phyloP scores from a whole-genome alignment of 1,140 invertebrate genomes.

The Lanistes nyassanus region DNA sequence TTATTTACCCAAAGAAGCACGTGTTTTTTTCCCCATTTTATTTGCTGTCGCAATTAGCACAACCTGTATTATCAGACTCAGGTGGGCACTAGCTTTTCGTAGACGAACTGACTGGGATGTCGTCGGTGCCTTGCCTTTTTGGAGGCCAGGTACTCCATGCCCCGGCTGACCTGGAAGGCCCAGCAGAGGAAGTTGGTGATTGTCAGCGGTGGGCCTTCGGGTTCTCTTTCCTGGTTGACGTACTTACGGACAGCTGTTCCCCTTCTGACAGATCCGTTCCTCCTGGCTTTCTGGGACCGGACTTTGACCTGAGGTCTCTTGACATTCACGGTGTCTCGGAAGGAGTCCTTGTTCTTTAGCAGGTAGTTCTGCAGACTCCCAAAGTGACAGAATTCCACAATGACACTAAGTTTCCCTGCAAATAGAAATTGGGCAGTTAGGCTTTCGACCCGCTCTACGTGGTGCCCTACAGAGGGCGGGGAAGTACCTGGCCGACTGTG shows the following conservation, averaged over 20 bases:
- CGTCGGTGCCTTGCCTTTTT: constrained; percentile 81
- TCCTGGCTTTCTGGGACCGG: constrained; percentile 56
- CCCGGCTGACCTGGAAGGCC: constrained; percentile 94
- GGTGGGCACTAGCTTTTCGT: no score
- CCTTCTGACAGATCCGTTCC: constrained; percentile 26
- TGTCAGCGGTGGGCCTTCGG: constrained; percentile 71
- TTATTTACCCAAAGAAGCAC: no score
- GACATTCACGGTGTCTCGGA: constrained; percentile 69
- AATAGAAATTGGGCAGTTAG: no score
- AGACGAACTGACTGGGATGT: no score
- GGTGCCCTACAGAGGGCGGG: no score
- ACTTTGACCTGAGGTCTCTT: constrained; percentile 61
- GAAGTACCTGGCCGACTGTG: no score
- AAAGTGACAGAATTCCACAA: constrained; percentile 96
- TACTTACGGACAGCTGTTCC: constrained; percentile 47
- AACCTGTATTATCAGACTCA: no score
- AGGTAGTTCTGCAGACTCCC: constrained; percentile 96
- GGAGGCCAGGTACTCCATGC: constrained; percentile 97
- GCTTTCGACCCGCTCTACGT: no score
- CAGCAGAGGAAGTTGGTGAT: constrained; percentile 95
- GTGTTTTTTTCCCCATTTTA: no score
- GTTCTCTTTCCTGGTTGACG: constrained; percentile 50
- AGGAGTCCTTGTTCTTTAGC: constrained; percentile 56
- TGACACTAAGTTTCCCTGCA: constrained; percentile 85
- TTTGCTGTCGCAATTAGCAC: no score